Percentiles rank a stretch among this genome's conserved stretches.
Conservation (phyloP, 2,113 vertebrate genomes). For the Riparia riparia region DNA sequence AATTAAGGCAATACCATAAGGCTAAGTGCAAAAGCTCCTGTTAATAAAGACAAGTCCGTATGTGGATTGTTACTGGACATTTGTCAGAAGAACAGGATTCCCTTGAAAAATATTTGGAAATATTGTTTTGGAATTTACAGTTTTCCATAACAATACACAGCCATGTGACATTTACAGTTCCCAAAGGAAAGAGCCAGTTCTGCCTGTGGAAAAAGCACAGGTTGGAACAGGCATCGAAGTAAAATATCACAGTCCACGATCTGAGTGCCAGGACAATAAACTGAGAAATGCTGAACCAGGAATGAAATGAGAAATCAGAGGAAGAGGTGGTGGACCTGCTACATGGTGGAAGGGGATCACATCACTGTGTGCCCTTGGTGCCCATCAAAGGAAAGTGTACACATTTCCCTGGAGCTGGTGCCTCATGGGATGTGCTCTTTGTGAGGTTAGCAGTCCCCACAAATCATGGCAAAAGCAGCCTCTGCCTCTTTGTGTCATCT, state of each 20-base stretch:
- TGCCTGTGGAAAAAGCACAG: background rate
- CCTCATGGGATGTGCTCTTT: background rate
- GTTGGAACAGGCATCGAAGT: fast-evolving
- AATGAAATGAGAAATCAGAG: background rate
- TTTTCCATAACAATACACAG: background rate
- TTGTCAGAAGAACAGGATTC: background rate
- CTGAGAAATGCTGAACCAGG: background rate
- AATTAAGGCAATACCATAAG: background rate
- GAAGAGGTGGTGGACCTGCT: background rate
- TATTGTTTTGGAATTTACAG: background rate
- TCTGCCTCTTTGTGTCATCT: fast-evolving
- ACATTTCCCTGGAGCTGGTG: fast-evolving
- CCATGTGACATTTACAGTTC: background rate
- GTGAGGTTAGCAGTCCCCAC: background rate
- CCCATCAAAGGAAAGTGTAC: background rate
- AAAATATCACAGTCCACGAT: background rate
- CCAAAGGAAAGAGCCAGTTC: background rate
- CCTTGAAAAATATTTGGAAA: background rate
- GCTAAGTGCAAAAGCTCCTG: background rate
- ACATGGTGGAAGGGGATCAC: fast-evolving
- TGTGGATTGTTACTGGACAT: background rate
- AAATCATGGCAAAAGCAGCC: background rate
- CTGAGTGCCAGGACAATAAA: background rate
- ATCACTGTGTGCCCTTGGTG: fast-evolving
- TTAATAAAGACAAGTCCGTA: background rate